Evolutionary conservation across 2,113 vertebrate species (phyloP).

Genomic region (Carlito syrichta): DNA sequence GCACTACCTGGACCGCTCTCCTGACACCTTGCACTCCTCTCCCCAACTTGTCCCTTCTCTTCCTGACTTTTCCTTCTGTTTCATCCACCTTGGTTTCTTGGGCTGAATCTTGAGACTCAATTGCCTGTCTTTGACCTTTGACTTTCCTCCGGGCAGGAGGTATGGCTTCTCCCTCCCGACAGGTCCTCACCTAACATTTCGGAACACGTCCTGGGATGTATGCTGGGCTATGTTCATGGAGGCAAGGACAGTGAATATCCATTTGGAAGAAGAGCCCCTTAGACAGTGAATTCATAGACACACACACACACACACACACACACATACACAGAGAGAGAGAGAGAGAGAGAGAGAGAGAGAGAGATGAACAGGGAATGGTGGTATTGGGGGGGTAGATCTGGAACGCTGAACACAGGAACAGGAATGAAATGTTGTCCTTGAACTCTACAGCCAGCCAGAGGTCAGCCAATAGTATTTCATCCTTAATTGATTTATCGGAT

Average conservation of each 20-base stretch:
- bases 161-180: background rate
- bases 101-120: background rate
- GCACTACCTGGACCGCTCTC: background rate
- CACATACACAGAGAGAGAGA: no score
- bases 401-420: background rate
- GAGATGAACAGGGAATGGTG: no score
- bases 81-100: background rate
- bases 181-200: no score
- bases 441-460: conserved; percentile 48
- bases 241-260: background rate
- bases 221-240: background rate
- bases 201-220: no score
- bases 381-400: background rate
- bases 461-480: conserved; percentile 47
- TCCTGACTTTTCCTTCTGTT: background rate
- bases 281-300: no score
- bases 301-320: no score
- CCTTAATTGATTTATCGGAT: conserved; percentile 69
- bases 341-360: no score
- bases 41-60: background rate
- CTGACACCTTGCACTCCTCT: background rate
- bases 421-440: conserved; percentile 52
- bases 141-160: background rate
- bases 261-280: background rate
- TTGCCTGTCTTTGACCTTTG: background rate